Evolutionary conservation across 2,888 invertebrate species (phyloP), one percentile per base, ranked within the genome.

Genomic region (Eurytoma californica): DNA sequence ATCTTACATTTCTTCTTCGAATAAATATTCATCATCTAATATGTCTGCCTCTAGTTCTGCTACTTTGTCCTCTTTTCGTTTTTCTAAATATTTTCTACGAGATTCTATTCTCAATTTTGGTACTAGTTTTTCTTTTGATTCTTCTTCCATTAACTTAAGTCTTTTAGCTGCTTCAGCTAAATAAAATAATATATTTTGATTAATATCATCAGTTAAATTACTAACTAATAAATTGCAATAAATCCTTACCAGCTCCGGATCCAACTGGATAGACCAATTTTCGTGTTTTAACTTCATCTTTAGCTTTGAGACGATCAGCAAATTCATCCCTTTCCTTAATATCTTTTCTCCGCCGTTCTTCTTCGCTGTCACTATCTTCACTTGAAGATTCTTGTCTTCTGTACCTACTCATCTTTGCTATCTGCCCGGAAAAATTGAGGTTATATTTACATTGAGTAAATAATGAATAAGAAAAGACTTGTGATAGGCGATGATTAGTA

Each of bases 51-150:
- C 98, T 70, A 99, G 91, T 89, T 99, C 98, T 13, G 95, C 94
- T 53, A 99, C 94, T 91, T 99, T 99, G 88, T 99, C 99, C 78
- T 96, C 97, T 90, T 98, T 98, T 65, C 99, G 93, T 90, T 99
- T 99, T 88, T 96, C 96, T 84, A 99, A 92, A 90, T 99, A 99
- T 86, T 97, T 96, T 66, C 98, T 92, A 39, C 99, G 93, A 0
- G 99, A 98, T 88, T 98, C 96, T 20, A 97, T 92, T 53, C 99
- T 92, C 30, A 99, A 90, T 86, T 96, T 95, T 0, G 98, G 97
- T 70, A 99, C 91, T 83, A 98, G 93, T 89, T 95, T 96, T 74
- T 96, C 96, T 67, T 96, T 92, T 86, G 97, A 96, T 86, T 97
- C 95, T 53, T 94, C 93, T 91, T 98, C 97, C 84, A 98, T 88